A percentile compares a stretch with the other conserved stretches of the same genome.
Conservation (phyloP, 2,888 invertebrate genomes). For the Hedya salicella region DNA sequence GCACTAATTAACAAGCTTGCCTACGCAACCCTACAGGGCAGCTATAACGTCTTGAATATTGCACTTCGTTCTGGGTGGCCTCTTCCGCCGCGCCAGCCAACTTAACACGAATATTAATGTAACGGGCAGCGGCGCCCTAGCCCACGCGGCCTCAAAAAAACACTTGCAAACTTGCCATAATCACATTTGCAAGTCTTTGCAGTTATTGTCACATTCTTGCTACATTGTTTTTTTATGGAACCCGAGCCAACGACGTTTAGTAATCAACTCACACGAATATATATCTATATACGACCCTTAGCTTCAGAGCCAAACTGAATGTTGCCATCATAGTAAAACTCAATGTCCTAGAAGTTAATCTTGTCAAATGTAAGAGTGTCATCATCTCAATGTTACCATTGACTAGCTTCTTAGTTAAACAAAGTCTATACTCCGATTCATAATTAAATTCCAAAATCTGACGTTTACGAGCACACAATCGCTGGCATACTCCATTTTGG, state of each 20-base stretch:
- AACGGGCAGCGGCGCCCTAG: constrained; percentile 29
- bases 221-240: constrained; percentile 11
- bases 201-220: constrained; percentile 34
- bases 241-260: not conserved
- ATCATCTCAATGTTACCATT: too few species aligned
- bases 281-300: not conserved
- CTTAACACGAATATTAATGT: constrained; percentile 36
- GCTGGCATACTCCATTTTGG: too few species aligned
- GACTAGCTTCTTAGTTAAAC: too few species aligned
- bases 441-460: too few species aligned
- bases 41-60: constrained; percentile 21
- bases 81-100: constrained; percentile 27
- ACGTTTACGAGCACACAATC: too few species aligned
- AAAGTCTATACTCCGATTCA: too few species aligned
- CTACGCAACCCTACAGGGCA: constrained; percentile 18
- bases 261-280: not conserved
- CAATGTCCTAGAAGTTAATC: too few species aligned
- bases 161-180: constrained; percentile 41
- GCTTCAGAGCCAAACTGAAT: not conserved
- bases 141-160: constrained; percentile 21
- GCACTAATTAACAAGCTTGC: not conserved
- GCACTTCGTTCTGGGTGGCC: constrained; percentile 26
- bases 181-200: constrained; percentile 40
- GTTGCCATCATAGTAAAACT: too few species aligned
- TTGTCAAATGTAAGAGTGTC: too few species aligned